Percentiles rank a stretch among this genome's conserved stretches.
Conservation (phyloP, 1,140 invertebrate genomes). For the Uloborus diversus region DNA sequence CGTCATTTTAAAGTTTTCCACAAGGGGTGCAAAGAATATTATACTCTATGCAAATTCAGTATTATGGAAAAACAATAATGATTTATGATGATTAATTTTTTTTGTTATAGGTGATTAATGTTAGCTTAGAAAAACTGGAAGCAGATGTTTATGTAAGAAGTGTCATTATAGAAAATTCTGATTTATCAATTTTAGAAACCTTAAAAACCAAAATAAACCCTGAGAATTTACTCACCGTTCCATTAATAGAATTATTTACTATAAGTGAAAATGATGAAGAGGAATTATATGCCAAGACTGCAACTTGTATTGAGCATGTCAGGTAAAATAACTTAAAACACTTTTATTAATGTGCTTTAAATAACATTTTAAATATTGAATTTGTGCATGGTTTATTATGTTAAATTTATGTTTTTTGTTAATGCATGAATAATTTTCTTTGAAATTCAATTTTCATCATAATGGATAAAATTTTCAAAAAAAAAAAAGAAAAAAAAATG, state of each 20-base stretch:
- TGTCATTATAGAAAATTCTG: conserved; percentile 5
- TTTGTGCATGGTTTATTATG: too few relatives aligned
- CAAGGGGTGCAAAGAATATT: too few relatives aligned
- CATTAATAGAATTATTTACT: conserved; percentile 57
- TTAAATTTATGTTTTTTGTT: too few relatives aligned
- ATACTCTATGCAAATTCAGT: too few relatives aligned
- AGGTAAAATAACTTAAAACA: too few relatives aligned
- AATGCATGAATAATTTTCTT: too few relatives aligned
- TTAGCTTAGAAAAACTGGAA: conserved; percentile 50
- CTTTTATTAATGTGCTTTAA: neutral
- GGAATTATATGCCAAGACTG: conserved; percentile 56
- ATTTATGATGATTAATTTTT: neutral
- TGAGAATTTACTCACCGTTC: conserved; percentile 34
- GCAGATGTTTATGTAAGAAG: conserved; percentile 53
- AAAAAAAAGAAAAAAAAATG: too few relatives aligned
- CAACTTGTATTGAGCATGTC: conserved; percentile 57
- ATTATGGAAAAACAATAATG: too few relatives aligned
- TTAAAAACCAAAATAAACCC: conserved; percentile 8
- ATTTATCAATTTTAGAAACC: neutral
- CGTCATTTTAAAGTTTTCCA: too few relatives aligned
- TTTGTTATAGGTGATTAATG: conserved; percentile 51
- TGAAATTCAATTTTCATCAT: too few relatives aligned
- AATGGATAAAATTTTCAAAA: too few relatives aligned
- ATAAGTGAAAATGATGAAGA: conserved; percentile 57
- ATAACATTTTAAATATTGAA: neutral